Evolutionary conservation across 1,140 invertebrate species (phyloP).

Genomic region (Cydia splendana): DNA sequence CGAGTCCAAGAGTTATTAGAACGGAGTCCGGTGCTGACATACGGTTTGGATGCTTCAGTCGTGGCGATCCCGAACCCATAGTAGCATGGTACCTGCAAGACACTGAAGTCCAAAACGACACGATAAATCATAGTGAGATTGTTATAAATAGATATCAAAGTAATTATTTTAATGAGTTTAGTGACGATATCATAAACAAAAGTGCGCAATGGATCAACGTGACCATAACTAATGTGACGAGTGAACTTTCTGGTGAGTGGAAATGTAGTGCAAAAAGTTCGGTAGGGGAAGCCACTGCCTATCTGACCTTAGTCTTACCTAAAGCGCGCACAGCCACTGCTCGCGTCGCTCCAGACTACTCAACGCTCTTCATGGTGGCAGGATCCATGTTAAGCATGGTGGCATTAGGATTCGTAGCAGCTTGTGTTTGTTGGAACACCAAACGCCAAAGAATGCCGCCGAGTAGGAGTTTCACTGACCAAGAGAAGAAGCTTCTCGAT

Average conservation of each 20-base stretch:
- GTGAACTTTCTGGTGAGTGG: constrained; percentile 74
- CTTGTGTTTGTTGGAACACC: constrained; percentile 70
- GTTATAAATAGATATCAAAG: constrained; percentile 53
- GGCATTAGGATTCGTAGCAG: constrained; percentile 61
- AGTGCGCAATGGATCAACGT: constrained; percentile 75
- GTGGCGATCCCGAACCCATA: constrained; percentile 89
- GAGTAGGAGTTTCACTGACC: constrained; percentile 90
- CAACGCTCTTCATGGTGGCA: constrained; percentile 66
- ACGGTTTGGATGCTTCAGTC: constrained; percentile 89
- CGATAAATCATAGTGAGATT: constrained; percentile 58
- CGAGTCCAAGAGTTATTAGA: constrained; percentile 65
- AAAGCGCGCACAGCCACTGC: constrained; percentile 66
- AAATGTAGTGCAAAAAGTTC: constrained; percentile 72
- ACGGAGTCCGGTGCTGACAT: constrained; percentile 69
- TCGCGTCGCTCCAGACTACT: constrained; percentile 67
- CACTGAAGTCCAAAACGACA: constrained; percentile 56
- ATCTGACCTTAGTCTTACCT: constrained; percentile 66
- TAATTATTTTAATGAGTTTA: constrained; percentile 59
- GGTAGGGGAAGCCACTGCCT: constrained; percentile 64
- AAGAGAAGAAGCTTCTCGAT: constrained; percentile 91
- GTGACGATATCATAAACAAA: constrained; percentile 64
- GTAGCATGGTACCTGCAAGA: constrained; percentile 90
- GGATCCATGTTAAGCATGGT: constrained; percentile 67
- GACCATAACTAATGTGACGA: constrained; percentile 72
- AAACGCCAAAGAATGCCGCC: constrained; percentile 82